These are phyloP conservation scores for Leucopsar rothschildi DNA, from an alignment of 2,113 vertebrate species.

Conservation along the genomic window DNA sequence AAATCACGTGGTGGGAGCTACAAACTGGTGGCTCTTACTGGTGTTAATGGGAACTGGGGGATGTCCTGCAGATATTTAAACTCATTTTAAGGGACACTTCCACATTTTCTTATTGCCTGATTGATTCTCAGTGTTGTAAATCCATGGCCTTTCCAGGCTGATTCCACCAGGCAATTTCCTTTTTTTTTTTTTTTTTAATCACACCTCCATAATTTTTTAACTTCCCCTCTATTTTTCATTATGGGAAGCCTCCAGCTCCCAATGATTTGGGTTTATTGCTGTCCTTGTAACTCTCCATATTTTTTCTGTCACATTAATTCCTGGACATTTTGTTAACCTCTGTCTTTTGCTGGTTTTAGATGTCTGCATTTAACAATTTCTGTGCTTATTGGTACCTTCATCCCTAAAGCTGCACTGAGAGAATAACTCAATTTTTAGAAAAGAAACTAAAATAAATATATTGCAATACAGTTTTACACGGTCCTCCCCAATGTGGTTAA, in stretches of 20 bases:
- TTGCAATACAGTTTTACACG: rapidly evolving
- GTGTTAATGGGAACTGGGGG: neutral
- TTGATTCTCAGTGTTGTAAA: neutral
- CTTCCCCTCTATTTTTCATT: neutral
- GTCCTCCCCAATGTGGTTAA: neutral
- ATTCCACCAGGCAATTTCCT: conserved; percentile 34
- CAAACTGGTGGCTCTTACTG: neutral
- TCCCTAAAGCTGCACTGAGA: neutral
- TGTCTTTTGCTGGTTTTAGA: neutral
- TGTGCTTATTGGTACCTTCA: neutral
- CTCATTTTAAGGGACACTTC: neutral
- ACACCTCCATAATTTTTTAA: neutral
- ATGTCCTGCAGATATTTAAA: neutral
- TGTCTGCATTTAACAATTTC: neutral
- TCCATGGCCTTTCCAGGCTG: neutral
- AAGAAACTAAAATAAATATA: neutral
- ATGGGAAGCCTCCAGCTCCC: neutral
- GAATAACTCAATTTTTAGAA: neutral
- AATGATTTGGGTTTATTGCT: neutral
- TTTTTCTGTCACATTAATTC: neutral
- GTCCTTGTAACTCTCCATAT: neutral
- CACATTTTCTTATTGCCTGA: neutral
- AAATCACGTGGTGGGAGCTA: neutral
- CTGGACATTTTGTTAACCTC: neutral
- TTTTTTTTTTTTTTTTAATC: neutral